phyloP scores from a whole-genome alignment of 2,888 invertebrate species.

The Crematogaster levior region DNA sequence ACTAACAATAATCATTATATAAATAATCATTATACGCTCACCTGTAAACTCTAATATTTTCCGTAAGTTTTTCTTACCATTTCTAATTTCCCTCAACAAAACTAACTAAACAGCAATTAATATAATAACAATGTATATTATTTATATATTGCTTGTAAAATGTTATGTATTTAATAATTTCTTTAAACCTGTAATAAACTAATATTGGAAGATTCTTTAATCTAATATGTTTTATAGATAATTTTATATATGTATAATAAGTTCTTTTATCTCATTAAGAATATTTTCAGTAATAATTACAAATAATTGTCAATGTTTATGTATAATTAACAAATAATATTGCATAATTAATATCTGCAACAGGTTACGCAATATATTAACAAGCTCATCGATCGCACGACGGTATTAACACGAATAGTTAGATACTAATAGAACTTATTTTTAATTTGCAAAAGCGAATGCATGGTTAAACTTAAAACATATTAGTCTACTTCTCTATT shows the following conservation, averaged over 20 bases:
- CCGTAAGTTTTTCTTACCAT: neutral
- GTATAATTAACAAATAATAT: neutral
- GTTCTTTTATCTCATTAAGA: neutral
- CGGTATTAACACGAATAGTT: neutral
- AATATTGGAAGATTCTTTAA: neutral
- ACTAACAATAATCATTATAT: constrained; percentile 68
- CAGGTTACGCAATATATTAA: neutral
- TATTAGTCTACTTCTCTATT: neutral
- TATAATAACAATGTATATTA: neutral
- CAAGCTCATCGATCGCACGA: neutral
- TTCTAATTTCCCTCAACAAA: neutral
- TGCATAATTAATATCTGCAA: neutral
- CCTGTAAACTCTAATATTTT: constrained; percentile 7
- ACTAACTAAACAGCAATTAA: constrained; percentile 15
- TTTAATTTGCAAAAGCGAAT: neutral
- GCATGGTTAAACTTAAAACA: neutral
- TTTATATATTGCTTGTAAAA: neutral
- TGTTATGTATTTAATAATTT: neutral
- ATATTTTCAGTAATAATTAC: neutral
- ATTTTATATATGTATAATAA: too few species aligned
- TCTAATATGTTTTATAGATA: neutral
- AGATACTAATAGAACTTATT: too few species aligned
- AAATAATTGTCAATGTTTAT: neutral
- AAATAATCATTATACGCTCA: neutral
- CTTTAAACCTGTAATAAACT: neutral